Conservation (phyloP, 2,888 invertebrate genomes). For the Scaptomyza tumidula region DNA sequence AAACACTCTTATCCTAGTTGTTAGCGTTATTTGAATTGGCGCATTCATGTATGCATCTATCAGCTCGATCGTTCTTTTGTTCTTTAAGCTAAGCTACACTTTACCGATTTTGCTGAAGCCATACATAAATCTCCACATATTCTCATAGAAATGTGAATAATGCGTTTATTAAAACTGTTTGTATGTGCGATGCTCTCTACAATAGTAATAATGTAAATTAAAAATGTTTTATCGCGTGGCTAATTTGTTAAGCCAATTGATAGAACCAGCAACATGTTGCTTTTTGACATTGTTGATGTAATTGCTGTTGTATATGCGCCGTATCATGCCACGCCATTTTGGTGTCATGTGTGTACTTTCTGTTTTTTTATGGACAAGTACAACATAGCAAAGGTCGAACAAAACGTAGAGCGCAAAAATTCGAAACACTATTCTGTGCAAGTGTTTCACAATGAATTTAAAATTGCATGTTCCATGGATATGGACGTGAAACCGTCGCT, state of each 20-base stretch:
- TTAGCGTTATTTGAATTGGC: background rate
- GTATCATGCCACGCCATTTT: conserved; percentile 61
- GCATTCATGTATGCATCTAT: no score
- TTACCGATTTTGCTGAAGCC: background rate
- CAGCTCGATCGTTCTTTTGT: no score
- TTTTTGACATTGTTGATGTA: conserved; percentile 35
- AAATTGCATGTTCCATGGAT: conserved; percentile 62
- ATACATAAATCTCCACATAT: background rate
- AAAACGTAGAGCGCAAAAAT: conserved; percentile 45
- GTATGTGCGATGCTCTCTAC: background rate
- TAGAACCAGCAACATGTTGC: conserved; percentile 53
- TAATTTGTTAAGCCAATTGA: conserved; percentile 60
- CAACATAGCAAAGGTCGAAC: conserved; percentile 41
- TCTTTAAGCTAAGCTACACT: background rate
- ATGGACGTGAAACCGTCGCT: conserved; percentile 38
- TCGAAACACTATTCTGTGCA: conserved; percentile 63
- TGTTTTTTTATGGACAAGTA: conserved; percentile 14
- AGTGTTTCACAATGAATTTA: conserved; percentile 77
- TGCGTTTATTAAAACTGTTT: background rate
- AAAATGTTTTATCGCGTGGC: conserved; percentile 7
- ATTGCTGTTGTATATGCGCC: conserved; percentile 27
- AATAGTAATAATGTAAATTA: background rate
- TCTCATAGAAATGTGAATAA: background rate
- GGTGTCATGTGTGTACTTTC: conserved; percentile 43
- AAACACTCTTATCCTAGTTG: background rate